phyloP scores from a whole-genome alignment of 2,797 vertebrate genomes.

The Girardinus metallicus region DNA sequence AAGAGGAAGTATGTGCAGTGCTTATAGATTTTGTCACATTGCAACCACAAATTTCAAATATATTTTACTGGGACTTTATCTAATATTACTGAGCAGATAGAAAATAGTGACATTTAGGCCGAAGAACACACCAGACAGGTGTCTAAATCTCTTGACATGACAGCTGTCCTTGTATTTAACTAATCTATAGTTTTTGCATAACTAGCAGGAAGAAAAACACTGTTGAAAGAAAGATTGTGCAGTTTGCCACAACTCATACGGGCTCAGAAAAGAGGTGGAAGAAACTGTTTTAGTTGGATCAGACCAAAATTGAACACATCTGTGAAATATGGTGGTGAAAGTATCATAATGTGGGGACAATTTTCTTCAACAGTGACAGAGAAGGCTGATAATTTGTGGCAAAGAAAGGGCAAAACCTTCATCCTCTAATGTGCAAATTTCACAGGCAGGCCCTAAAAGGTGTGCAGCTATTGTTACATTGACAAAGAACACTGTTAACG shows the following conservation, averaged over 20 bases:
- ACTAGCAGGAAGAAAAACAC: not conserved
- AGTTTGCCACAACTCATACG: not conserved
- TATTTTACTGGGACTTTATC: not conserved
- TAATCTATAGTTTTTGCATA: not conserved
- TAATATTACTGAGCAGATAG: not conserved
- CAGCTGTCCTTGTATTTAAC: not conserved
- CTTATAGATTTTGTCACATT: not conserved
- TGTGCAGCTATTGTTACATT: not conserved
- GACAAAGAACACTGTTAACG: not conserved
- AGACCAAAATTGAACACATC: not conserved
- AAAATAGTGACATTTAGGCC: not conserved
- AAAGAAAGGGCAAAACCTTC: not conserved
- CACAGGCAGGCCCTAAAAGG: not conserved
- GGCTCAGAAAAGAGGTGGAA: not conserved
- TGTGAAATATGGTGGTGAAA: not conserved
- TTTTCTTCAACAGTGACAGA: not conserved
- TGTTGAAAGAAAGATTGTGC: not conserved
- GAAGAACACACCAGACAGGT: not conserved
- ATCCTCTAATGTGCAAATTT: not conserved
- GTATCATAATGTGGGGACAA: not conserved
- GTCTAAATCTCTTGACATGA: not conserved
- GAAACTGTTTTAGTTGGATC: not conserved
- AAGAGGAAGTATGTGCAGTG: not conserved
- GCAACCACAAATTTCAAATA: not conserved
- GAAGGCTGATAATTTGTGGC: not conserved